A percentile compares a stretch with the other conserved stretches of the same genome.
Evolutionary conservation across 2,797 vertebrate species (phyloP).

Genomic region (Muraenolepis orangiensis): DNA sequence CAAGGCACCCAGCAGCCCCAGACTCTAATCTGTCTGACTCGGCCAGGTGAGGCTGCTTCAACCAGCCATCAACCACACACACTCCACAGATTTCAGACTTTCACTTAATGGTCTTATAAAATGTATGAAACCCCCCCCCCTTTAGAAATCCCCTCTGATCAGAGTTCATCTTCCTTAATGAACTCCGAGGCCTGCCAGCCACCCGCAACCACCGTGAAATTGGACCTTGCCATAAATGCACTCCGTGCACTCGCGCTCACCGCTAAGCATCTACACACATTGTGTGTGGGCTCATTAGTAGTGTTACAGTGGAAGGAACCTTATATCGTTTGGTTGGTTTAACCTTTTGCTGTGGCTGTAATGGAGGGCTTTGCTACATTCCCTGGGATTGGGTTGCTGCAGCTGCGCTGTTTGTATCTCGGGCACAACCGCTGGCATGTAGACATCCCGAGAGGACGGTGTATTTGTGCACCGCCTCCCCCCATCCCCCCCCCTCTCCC

Average conservation of each 20-base stretch:
- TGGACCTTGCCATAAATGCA: background rate
- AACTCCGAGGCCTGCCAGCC: background rate
- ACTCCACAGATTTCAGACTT: background rate
- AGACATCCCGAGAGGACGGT: conserved; percentile 44
- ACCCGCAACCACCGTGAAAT: background rate
- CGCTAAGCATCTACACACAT: background rate
- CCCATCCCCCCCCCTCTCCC: no score
- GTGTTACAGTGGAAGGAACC: conserved; percentile 16
- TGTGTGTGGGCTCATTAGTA: conserved; percentile 3
- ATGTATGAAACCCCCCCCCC: background rate
- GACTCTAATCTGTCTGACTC: no score
- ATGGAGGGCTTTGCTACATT: conserved; percentile 42
- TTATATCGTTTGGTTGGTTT: conserved; percentile 42
- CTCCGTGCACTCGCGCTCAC: background rate
- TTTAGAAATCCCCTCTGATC: background rate
- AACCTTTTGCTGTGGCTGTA: conserved; percentile 49
- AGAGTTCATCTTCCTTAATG: background rate
- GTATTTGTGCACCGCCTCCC: conserved; percentile 49
- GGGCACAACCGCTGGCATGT: conserved; percentile 27
- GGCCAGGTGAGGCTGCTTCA: no score
- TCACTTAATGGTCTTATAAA: background rate
- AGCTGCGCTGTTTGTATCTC: conserved; percentile 6
- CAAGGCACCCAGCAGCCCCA: no score
- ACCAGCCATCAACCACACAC: no score
- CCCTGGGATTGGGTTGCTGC: conserved; percentile 52